Conservation (phyloP, 2,113 vertebrate genomes). For the Poeciliopsis occidentalis region DNA sequence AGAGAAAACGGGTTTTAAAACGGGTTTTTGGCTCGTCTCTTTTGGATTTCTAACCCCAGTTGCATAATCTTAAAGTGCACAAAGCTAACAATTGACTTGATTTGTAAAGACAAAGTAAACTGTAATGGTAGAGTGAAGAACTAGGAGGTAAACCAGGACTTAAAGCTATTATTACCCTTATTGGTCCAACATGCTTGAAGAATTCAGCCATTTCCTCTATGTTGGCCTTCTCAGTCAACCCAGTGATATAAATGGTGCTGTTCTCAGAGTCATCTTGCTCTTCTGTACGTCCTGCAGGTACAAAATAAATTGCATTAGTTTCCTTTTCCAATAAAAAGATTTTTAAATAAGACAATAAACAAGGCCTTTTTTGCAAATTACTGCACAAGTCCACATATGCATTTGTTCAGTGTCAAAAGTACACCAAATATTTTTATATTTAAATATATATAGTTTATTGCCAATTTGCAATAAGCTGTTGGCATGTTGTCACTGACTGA, state of each 20-base stretch:
- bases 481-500: too few species aligned
- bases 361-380: not conserved
- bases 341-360: not conserved
- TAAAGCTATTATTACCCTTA: slow-evolving; percentile 82
- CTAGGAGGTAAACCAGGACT: not conserved
- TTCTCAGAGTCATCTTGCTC: slow-evolving; percentile 95
- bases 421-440: too few species aligned
- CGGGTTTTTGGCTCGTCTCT: too few species aligned
- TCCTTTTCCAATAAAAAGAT: not conserved
- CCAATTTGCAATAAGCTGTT: too few species aligned
- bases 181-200: slow-evolving; percentile 92
- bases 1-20: too few species aligned
- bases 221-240: slow-evolving; percentile 91
- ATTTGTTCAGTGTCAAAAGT: too few species aligned
- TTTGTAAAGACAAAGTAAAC: too few species aligned
- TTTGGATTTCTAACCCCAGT: too few species aligned
- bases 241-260: slow-evolving; percentile 95
- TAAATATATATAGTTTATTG: too few species aligned
- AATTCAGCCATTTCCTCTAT: slow-evolving; percentile 94
- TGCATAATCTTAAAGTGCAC: too few species aligned
- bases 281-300: slow-evolving; percentile 72
- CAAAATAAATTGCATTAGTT: not conserved
- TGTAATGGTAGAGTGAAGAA: not conserved
- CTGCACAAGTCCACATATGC: not conserved
- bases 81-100: too few species aligned